Evolutionary conservation across 53 echinoderm and acorn worm species (phyloP).

Genomic region (Holothuria scabra): DNA sequence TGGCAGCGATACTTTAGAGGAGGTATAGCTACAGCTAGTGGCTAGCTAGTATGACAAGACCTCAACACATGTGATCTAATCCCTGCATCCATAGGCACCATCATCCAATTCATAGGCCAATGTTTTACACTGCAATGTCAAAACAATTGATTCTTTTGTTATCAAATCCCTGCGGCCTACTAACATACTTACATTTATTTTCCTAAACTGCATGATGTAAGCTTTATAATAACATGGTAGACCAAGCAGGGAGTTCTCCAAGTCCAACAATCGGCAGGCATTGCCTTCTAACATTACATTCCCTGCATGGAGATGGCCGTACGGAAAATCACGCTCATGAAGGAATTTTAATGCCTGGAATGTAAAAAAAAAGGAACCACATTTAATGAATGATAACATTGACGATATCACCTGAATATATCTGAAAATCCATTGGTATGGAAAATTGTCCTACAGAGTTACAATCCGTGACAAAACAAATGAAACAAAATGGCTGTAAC

Average conservation of each 20-base stretch:
- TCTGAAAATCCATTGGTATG: no score
- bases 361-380: not conserved
- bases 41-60: no score
- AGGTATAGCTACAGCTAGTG: no score
- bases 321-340: conserved; percentile 93
- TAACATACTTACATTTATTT: conserved; percentile 83
- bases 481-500: no score
- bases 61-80: no score
- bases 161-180: not conserved
- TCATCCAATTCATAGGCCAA: not conserved
- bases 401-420: not conserved
- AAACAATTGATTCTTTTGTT: not conserved
- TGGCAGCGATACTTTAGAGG: no score
- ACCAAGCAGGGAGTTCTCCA: conserved; percentile 91
- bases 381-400: not conserved
- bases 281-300: conserved; percentile 95
- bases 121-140: not conserved
- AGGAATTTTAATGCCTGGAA: conserved; percentile 85
- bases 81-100: not conserved
- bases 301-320: conserved; percentile 92
- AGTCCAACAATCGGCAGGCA: conserved; percentile 83
- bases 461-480: no score
- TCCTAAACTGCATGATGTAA: conserved; percentile 85
- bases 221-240: conserved; percentile 84
- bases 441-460: not conserved